Percentiles rank a stretch among this genome's conserved stretches.
These are phyloP conservation scores for Stenopsyche tienmushanensis DNA, from an alignment of 1,140 invertebrate genomes.

Conservation along the genomic window DNA sequence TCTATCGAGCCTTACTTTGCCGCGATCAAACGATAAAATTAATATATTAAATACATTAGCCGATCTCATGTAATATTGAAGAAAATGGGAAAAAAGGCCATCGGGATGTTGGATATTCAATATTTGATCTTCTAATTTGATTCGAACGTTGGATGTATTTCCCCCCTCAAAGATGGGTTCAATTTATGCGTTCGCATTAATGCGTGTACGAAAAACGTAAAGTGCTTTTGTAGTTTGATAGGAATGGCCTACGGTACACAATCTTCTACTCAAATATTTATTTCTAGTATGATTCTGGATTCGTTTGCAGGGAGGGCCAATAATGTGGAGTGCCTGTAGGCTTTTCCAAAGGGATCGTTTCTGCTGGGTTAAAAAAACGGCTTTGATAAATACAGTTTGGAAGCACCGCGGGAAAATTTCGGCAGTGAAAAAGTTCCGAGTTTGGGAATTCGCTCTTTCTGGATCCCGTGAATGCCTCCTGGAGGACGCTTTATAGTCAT, in stretches of 20 bases:
- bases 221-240: conserved; percentile 20
- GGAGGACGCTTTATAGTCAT: too few species aligned
- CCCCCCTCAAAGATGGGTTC: background rate
- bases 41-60: too few species aligned
- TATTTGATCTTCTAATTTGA: background rate
- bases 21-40: too few species aligned
- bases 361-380: background rate
- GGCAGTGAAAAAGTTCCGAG: background rate
- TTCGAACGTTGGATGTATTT: background rate
- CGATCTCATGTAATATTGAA: too few species aligned
- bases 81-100: background rate
- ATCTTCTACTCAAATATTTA: conserved; percentile 20
- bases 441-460: too few species aligned
- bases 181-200: conserved; percentile 7
- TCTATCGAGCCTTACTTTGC: too few species aligned
- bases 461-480: too few species aligned
- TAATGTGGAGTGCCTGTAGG: conserved; percentile 9
- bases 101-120: background rate
- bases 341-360: background rate
- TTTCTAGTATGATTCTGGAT: conserved; percentile 13
- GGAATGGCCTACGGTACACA: background rate
- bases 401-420: background rate
- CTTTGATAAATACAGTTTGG: conserved; percentile 6
- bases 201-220: background rate
- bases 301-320: background rate